Conservation (phyloP, 2,797 vertebrate genomes). For the Acanthurus lineatus region DNA sequence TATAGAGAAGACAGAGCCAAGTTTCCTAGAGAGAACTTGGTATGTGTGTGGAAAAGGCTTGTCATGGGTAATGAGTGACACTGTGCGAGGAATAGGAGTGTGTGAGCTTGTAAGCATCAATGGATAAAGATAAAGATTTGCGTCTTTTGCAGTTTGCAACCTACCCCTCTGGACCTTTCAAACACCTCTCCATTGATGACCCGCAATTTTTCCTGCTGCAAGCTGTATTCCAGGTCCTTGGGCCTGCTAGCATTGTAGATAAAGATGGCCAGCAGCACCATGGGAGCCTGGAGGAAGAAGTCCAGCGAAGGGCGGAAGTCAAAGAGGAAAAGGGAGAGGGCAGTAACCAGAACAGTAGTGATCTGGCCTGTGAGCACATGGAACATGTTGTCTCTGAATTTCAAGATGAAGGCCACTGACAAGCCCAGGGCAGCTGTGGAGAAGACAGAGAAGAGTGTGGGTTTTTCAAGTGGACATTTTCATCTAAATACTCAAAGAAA, state of each 20-base stretch:
- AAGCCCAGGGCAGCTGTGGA: conserved; percentile 89
- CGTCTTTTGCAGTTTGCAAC: conserved; percentile 45
- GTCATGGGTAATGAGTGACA: conserved; percentile 11
- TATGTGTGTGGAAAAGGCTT: conserved; percentile 46
- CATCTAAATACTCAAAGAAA: too few species aligned
- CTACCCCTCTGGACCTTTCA: conserved; percentile 94
- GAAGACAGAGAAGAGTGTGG: neutral
- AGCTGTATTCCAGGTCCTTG: conserved; percentile 82
- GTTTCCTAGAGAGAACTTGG: conserved; percentile 37
- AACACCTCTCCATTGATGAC: conserved; percentile 89
- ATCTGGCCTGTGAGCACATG: conserved; percentile 96
- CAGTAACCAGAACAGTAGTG: conserved; percentile 93
- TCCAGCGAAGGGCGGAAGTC: conserved; percentile 93
- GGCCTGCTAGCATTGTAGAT: conserved; percentile 92
- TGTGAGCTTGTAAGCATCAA: neutral
- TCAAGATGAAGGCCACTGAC: conserved; percentile 97
- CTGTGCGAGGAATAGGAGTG: conserved; percentile 10
- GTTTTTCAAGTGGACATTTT: neutral
- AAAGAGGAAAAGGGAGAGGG: conserved; percentile 92
- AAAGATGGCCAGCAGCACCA: conserved; percentile 95
- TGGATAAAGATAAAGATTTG: neutral
- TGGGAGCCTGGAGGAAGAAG: conserved; percentile 96
- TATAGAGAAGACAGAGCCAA: conserved; percentile 52
- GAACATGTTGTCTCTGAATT: conserved; percentile 99
- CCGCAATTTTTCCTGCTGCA: conserved; percentile 89